Conservation (phyloP, 1,140 invertebrate species). For the Bombyx mori region DNA sequence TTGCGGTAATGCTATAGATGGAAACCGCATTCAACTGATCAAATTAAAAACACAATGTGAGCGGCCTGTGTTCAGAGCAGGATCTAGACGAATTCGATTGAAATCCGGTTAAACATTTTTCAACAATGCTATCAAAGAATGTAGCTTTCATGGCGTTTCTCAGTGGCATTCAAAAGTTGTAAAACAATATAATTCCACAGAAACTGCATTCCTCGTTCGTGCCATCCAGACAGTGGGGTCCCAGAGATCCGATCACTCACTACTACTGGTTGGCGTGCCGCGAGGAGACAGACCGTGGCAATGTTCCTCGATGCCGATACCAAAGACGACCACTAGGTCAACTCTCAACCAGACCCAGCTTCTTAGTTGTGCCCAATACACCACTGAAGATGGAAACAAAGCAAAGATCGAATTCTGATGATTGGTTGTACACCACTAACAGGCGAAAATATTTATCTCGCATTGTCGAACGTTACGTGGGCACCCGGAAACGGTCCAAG, state of each 20-base stretch:
- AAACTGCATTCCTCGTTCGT: slow-evolving; percentile 73
- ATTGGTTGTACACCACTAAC: slow-evolving; percentile 32
- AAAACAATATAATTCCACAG: slow-evolving; percentile 38
- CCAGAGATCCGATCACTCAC: slow-evolving; percentile 74
- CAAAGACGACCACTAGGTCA: slow-evolving; percentile 35
- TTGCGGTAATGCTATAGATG: too few relatives aligned
- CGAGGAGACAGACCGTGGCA: slow-evolving; percentile 36
- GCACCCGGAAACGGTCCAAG: slow-evolving; percentile 23
- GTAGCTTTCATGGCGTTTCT: too few relatives aligned
- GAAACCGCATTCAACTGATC: too few relatives aligned
- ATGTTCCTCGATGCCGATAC: slow-evolving; percentile 24
- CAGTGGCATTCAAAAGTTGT: too few relatives aligned
- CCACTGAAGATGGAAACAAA: slow-evolving; percentile 19
- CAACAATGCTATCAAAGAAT: neutral
- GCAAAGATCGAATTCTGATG: slow-evolving; percentile 44
- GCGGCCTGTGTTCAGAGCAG: too few relatives aligned
- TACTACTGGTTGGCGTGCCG: slow-evolving; percentile 73
- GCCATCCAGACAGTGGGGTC: slow-evolving; percentile 75
- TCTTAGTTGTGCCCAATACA: slow-evolving; percentile 15
- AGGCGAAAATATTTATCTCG: slow-evolving; percentile 29
- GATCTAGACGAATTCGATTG: too few relatives aligned
- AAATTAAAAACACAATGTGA: too few relatives aligned
- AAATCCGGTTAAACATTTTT: neutral
- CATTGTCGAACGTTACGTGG: slow-evolving; percentile 9
- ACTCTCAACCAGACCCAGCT: slow-evolving; percentile 28